Evolutionary conservation across 2,797 vertebrate species (phyloP).

Genomic region (Rhabdophis nuchalis): DNA sequence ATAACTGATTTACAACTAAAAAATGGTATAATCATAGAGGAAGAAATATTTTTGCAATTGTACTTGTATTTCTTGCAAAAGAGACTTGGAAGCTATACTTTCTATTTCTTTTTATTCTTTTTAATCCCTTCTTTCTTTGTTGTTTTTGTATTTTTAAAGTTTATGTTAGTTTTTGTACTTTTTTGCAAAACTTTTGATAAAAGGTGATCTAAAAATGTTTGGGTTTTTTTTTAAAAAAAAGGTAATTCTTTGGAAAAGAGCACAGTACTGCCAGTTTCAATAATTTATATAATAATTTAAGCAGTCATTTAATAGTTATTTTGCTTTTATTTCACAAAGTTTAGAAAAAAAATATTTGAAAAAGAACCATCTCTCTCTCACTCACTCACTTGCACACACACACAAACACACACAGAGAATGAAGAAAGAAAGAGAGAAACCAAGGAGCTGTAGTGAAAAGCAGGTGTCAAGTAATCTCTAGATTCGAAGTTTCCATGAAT

Average conservation of each 20-base stretch:
- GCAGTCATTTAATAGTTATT: not conserved
- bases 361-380: constrained; percentile 15
- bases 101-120: not conserved
- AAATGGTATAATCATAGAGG: not conserved
- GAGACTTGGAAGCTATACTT: not conserved
- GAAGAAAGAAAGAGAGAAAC: not conserved
- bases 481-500: constrained; percentile 22
- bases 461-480: constrained; percentile 28
- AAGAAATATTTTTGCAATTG: not conserved
- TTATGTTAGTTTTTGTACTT: not conserved
- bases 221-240: constrained; percentile 3
- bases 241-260: constrained; percentile 8
- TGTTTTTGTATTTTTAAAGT: not conserved
- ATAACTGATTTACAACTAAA: not conserved
- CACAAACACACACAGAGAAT: not conserved
- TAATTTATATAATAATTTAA: not conserved
- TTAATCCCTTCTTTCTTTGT: not conserved
- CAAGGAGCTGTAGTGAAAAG: not conserved
- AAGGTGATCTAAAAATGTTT: not conserved
- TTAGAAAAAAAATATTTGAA: constrained; percentile 11
- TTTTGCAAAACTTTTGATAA: not conserved
- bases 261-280: not conserved
- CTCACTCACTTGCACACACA: too few relatives aligned
- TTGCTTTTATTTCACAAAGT: constrained; percentile 4
- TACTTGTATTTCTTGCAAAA: not conserved